Base-by-base conservation (phyloP, 2,113 vertebrate species). In the Apodemus sylvaticus region DNA sequence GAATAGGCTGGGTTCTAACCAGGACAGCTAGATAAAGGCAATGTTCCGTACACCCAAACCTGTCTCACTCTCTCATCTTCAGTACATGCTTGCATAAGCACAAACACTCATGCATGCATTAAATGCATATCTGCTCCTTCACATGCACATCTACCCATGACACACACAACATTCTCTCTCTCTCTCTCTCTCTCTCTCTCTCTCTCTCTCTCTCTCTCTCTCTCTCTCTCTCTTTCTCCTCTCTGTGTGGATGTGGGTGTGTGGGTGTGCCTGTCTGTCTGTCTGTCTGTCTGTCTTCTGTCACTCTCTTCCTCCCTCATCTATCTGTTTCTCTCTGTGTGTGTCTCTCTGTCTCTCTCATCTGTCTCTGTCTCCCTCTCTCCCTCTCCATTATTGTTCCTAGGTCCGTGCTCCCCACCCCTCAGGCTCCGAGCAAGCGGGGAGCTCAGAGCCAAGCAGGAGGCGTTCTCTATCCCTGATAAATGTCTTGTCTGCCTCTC, bases 401-500 rank as follows among this genome's bases (percentile, higher is more conserved):
- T 45, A 45, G 60, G 66, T 60, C 19, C 26, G 11, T 2, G 45
- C 55, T 74, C 64, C 88, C 48, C n/a, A n/a, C 78, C 64, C 90
- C 71, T 45, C 53, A 45, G 60, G 17, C 76, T 66, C 45, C 48
- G 22, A 66, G 8, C 14, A 12, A 66, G 34, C 22, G 3, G 17
- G 74, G 8, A n/a, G 0, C 48, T 22, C 22, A 39, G 20, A 90
- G 34, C 81, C 36, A 12, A 12, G 1, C 5, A 13, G 71, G 71
- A 70, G 8, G 36, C 58, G 31, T 83, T 58, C 64, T 73, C 64
- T 24, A 22, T 83, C 29, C 8, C 53, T 68, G 70, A 90, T 73
- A 77, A 92, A 97, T 96, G 64, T 5, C 26, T 26, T 89, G 45
- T 86, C 39, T 64, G 31, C 3, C 94, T 42, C 53, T 42, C 60